These are phyloP conservation scores for Coptodon bakossiorum DNA, from an alignment of 2,113 vertebrate genomes.

Conservation along the genomic window DNA sequence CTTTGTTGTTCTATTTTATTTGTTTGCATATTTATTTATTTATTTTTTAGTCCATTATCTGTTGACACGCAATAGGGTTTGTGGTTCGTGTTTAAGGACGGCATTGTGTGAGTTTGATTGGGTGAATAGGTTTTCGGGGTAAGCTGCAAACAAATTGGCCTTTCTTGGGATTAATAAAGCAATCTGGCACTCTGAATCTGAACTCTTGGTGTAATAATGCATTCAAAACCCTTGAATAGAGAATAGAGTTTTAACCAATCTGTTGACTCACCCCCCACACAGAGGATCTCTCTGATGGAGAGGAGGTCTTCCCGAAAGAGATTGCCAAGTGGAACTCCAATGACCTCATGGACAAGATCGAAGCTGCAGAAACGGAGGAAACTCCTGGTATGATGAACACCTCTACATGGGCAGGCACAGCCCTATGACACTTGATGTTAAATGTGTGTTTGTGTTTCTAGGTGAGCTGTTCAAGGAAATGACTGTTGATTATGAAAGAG, in stretches of 20 bases:
- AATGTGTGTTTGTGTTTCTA: conserved; percentile 39
- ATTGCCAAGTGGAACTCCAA: conserved; percentile 94
- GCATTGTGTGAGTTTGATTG: neutral
- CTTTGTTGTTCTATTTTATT: neutral
- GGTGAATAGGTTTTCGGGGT: neutral
- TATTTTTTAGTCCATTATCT: neutral
- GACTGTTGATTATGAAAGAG: conserved; percentile 70
- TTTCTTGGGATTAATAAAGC: neutral
- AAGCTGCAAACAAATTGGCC: neutral
- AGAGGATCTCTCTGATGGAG: conserved; percentile 88
- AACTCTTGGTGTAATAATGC: neutral
- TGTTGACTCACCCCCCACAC: neutral
- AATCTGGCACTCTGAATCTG: neutral
- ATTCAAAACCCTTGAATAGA: neutral
- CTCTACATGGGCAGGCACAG: neutral
- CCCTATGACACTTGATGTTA: neutral
- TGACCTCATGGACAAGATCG: conserved; percentile 94
- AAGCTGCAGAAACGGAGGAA: conserved; percentile 79
- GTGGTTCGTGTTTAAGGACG: neutral
- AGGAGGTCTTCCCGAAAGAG: conserved; percentile 87
- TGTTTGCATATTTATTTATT: neutral
- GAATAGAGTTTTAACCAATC: neutral
- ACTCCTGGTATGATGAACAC: conserved; percentile 66
- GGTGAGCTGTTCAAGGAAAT: conserved; percentile 78
- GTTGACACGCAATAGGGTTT: neutral